phyloP scores from a whole-genome alignment of 2,113 vertebrate species.

The Pseudopipra pipra region DNA sequence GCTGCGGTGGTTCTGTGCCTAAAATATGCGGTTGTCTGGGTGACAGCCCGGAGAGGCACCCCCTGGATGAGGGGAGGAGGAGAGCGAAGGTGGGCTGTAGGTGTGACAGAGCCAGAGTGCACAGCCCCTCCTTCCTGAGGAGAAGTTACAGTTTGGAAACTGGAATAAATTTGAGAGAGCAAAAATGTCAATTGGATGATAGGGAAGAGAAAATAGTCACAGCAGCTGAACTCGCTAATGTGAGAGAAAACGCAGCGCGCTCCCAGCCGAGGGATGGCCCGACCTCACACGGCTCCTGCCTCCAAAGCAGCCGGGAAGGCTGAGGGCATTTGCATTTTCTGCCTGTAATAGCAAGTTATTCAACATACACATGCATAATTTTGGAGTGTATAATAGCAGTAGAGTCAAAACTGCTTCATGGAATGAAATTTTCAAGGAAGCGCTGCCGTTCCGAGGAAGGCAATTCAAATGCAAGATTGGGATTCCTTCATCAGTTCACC shows the following conservation, averaged over 20 bases:
- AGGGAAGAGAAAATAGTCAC: neutral
- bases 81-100: neutral
- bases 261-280: neutral
- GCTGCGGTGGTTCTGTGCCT: neutral
- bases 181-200: neutral
- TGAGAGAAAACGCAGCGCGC: rapidly evolving
- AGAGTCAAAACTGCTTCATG: neutral
- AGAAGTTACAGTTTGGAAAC: neutral
- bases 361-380: neutral
- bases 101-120: rapidly evolving
- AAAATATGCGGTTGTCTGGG: neutral
- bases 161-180: neutral
- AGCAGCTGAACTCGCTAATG: neutral
- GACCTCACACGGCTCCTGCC: neutral
- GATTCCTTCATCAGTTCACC: neutral
- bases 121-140: neutral
- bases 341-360: neutral
- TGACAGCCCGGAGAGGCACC: neutral
- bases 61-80: neutral
- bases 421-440: neutral
- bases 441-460: neutral
- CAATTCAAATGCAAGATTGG: neutral
- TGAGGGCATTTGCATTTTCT: neutral
- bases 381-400: neutral
- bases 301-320: neutral